Evolutionary conservation across 2,888 invertebrate genomes (phyloP), one percentile per base, ranked within the genome.

Genomic region (Aelia acuminata): DNA sequence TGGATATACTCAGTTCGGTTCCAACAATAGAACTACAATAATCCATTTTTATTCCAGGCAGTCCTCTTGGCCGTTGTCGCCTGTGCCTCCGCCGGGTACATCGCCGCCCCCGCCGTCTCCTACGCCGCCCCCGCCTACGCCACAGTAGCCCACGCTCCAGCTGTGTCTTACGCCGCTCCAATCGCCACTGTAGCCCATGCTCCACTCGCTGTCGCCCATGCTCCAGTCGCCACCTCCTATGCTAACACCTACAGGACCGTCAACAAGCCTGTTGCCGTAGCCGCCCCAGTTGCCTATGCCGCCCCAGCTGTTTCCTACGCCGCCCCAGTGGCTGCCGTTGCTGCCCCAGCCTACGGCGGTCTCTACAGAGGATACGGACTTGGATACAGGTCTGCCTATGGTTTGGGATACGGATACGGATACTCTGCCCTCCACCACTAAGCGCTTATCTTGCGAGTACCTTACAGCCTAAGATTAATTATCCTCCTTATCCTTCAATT

Each of bases 231-330:
- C 90, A 94, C 94, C 90, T 95, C 94, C 90, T 95, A 95, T 92
- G 94, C 95, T 91, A 95, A 94, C 93, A 93, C 94, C 90, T 94
- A 94, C 93, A 94, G 92, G 94, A 95, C 91, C 47, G 50, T 70
- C 89, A 57, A 85, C 89, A 89, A 57, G 93, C 94, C 80, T 22
- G 87, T 47, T 86, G 89, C 87, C 86, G 88, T n/a, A 15, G 80
- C 80, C 43, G 80, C 80, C 53, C n/a, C 87, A 87, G 88, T 43
- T 84, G 89, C 86, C 86, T 89, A 26, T 39, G 75, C 75, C 39
- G 75, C 75, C 84, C n/a, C 87, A n/a, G 85, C 88, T 57, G 70
- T 85, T 18, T 49, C 87, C 63, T 57, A 84, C 84, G 70, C 84
- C 88, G 86, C 57, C 43, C 48, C 84, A 35, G 87, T 87, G 0